A percentile compares a stretch with the other conserved stretches of the same genome.
These are phyloP conservation scores for Megalops cyprinoides DNA, from an alignment of 2,797 vertebrate species.

Conservation along the genomic window DNA sequence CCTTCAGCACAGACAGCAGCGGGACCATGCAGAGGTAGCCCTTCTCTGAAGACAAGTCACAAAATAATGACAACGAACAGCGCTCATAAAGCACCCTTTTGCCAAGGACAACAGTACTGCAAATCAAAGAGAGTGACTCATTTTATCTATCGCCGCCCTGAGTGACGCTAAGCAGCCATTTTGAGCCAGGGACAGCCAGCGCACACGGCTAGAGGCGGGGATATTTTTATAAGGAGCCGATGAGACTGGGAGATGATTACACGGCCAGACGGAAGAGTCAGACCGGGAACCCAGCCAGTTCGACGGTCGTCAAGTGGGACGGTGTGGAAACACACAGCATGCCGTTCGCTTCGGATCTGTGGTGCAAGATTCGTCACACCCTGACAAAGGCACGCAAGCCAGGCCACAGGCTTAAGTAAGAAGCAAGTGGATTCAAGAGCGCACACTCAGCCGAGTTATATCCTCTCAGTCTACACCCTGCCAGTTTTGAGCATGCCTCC, in stretches of 20 bases:
- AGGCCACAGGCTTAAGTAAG: not conserved
- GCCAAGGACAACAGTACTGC: too few relatives aligned
- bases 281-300: not conserved
- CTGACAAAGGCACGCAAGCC: not conserved
- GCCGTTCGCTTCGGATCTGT: not conserved
- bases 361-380: not conserved
- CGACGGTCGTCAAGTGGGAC: too few relatives aligned
- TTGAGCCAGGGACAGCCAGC: too few relatives aligned
- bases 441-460: too few relatives aligned
- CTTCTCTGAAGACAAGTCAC: conserved; percentile 65
- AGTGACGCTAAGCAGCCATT: too few relatives aligned
- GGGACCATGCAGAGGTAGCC: conserved; percentile 77
- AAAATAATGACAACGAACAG: too few relatives aligned
- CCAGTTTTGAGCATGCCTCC: too few relatives aligned
- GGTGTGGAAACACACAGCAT: not conserved
- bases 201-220: not conserved
- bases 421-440: too few relatives aligned
- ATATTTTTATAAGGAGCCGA: not conserved
- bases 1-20: conserved; percentile 80
- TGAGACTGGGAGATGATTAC: not conserved
- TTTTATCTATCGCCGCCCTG: not conserved
- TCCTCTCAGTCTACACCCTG: too few relatives aligned
- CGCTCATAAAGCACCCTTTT: too few relatives aligned
- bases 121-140: too few relatives aligned
- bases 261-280: not conserved